Percentiles rank a stretch among this genome's conserved stretches.
Conservation (phyloP, 2,113 vertebrate species). For the Mola mola region DNA sequence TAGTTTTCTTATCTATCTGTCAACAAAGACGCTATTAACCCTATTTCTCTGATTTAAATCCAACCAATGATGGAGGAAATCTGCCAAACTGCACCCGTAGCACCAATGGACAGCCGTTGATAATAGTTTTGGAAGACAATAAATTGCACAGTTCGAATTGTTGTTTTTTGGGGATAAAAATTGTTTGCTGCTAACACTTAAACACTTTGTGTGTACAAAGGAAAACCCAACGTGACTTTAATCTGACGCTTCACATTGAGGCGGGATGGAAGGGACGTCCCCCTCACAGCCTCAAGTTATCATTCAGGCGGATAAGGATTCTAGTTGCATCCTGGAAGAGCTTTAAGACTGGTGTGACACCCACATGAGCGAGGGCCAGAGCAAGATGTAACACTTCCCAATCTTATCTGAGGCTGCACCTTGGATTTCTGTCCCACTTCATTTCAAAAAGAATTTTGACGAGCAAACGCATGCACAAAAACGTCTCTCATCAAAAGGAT, state of each 20-base stretch:
- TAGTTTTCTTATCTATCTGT: background rate
- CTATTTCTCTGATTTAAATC: background rate
- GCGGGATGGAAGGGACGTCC: background rate
- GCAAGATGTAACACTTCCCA: conserved; percentile 14
- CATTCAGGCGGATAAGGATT: conserved; percentile 14
- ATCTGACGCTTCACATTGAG: conserved; percentile 5
- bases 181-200: no score
- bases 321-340: conserved; percentile 23
- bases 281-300: conserved; percentile 8
- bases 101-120: background rate
- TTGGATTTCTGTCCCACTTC: background rate
- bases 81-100: no score
- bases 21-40: background rate
- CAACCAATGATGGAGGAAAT: no score
- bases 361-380: conserved; percentile 4
- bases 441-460: conserved; percentile 25
- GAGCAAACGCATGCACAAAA: conserved; percentile 11
- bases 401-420: conserved; percentile 15
- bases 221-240: conserved; percentile 1
- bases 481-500: conserved; percentile 5
- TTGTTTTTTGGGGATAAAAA: background rate
- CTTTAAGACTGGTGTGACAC: conserved; percentile 10
- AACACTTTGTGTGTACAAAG: conserved; percentile 11
- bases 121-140: conserved; percentile 11
- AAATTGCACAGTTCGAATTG: background rate